These are phyloP conservation scores for Drosophila histrio DNA, from an alignment of 2,888 invertebrate genomes.

Conservation along the genomic window DNA sequence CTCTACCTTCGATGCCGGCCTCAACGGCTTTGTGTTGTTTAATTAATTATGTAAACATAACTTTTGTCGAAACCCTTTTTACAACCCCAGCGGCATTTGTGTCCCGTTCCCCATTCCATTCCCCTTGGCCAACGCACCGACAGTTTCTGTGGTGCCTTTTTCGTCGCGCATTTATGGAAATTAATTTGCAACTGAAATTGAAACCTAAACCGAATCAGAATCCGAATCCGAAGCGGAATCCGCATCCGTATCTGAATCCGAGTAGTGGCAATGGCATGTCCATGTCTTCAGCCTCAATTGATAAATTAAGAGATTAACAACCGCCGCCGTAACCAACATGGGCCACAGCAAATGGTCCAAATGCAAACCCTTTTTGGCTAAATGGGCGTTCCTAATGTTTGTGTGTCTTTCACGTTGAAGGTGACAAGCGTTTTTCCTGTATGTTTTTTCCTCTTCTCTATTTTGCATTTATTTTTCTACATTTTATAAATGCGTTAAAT, in stretches of 20 bases:
- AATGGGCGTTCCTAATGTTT: conserved; percentile 70
- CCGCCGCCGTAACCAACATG: conserved; percentile 61
- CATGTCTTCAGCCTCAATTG: conserved; percentile 52
- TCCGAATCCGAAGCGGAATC: conserved; percentile 15
- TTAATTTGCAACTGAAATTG: conserved; percentile 80
- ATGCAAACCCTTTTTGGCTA: conserved; percentile 46
- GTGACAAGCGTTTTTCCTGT: conserved; percentile 51
- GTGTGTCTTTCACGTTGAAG: conserved; percentile 49
- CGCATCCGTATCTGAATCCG: conserved; percentile 2
- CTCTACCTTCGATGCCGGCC: conserved; percentile 33
- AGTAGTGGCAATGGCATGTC: not conserved
- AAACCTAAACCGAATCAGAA: conserved; percentile 50
- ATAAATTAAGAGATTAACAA: conserved; percentile 82
- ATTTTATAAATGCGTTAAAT: not conserved
- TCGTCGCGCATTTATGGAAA: conserved; percentile 79
- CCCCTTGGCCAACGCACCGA: not conserved
- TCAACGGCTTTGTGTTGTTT: conserved; percentile 71
- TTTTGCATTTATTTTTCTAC: conserved; percentile 2
- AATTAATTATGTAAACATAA: conserved; percentile 81
- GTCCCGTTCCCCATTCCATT: not conserved
- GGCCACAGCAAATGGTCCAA: conserved; percentile 37
- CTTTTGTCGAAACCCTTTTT: conserved; percentile 66
- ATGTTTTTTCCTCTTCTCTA: not conserved
- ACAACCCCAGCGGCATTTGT: conserved; percentile 35
- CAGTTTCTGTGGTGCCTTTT: conserved; percentile 48